These are phyloP conservation scores for Drosophila setifemur DNA, from an alignment of 1,140 invertebrate genomes.

Conservation along the genomic window DNA sequence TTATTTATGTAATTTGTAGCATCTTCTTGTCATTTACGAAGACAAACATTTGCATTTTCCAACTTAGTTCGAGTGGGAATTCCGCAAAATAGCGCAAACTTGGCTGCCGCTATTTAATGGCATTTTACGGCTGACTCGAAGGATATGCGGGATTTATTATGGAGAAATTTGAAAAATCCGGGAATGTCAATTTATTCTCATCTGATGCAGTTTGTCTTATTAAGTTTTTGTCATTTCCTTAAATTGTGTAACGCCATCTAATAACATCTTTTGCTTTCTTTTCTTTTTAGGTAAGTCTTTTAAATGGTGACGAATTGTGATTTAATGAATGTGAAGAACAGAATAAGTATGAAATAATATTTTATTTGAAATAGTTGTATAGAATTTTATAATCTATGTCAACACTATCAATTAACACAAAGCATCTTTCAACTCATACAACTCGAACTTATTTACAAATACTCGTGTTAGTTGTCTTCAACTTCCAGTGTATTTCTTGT, in stretches of 20 bases:
- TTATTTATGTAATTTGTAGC: conserved; percentile 69
- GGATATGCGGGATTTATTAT: conserved; percentile 6
- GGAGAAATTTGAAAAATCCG: conserved; percentile 5
- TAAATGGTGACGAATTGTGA: no score
- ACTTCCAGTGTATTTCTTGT: no score
- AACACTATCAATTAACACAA: no score
- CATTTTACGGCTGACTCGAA: conserved; percentile 16
- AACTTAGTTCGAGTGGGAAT: conserved; percentile 34
- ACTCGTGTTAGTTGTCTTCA: no score
- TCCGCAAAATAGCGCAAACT: conserved; percentile 38
- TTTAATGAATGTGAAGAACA: no score
- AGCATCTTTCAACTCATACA: no score
- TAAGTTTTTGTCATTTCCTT: background rate
- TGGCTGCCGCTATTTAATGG: conserved; percentile 25
- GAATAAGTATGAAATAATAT: no score
- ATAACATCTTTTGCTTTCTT: background rate
- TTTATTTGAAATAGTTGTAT: no score
- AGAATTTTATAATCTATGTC: no score
- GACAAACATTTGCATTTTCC: conserved; percentile 62
- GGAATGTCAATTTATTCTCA: background rate
- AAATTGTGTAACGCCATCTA: no score
- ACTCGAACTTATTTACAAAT: background rate
- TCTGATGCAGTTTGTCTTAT: background rate
- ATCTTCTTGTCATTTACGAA: conserved; percentile 51
- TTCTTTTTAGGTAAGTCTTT: conserved; percentile 39